A percentile compares a stretch with the other conserved stretches of the same genome.
phyloP scores from a whole-genome alignment of 2,797 vertebrate genomes.

The Peromyscus eremicus region DNA sequence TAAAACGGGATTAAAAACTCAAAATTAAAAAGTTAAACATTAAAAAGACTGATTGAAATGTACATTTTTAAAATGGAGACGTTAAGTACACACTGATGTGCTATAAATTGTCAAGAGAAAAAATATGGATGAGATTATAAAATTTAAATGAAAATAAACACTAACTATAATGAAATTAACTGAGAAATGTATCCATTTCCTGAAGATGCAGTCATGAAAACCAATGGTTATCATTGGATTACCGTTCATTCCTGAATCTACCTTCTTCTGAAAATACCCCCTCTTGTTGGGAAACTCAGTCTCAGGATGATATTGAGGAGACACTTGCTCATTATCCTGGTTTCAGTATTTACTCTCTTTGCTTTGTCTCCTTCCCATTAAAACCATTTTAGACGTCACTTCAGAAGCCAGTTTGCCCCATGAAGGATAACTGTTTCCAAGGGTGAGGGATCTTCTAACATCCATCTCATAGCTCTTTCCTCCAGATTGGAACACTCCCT shows the following conservation, averaged over 20 bases:
- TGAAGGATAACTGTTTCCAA: background rate
- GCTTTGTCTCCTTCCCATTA: background rate
- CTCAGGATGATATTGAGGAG: background rate
- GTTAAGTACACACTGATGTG: background rate
- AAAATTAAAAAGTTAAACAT: background rate
- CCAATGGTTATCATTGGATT: background rate
- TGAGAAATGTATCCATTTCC: background rate
- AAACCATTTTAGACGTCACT: accelerated
- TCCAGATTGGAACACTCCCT: background rate
- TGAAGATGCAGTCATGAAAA: background rate
- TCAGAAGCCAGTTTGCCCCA: background rate
- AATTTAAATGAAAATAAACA: background rate
- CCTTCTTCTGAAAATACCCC: background rate
- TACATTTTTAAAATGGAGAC: background rate
- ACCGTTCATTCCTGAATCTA: background rate
- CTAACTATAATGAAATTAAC: background rate
- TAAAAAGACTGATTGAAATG: background rate
- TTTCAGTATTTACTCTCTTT: background rate
- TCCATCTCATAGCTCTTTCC: background rate
- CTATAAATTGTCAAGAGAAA: background rate
- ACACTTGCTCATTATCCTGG: accelerated
- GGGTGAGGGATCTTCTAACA: background rate
- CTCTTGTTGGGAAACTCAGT: background rate
- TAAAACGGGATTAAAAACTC: background rate
- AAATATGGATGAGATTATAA: background rate